Base-by-base conservation (phyloP, 53 echinoderm and acorn worm genomes). In the Pentamera pediparva region DNA sequence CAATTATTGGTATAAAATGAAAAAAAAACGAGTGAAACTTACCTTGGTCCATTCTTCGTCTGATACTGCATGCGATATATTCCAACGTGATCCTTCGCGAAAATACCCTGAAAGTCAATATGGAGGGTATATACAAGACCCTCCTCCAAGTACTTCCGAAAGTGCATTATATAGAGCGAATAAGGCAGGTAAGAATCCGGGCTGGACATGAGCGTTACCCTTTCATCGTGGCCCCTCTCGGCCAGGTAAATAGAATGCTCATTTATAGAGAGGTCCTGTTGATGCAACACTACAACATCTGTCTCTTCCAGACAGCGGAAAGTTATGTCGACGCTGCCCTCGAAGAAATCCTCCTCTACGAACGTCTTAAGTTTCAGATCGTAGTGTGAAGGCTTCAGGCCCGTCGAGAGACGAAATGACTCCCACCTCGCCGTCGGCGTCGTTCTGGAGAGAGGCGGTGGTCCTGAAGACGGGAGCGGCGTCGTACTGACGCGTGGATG, bases 241-340 rank as follows among this genome's bases (percentile, higher is more conserved):
- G 45, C 45, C 18, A 67, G 41, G 8, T 12, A 17, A 21, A 67
- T 67, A 40, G 67, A 40, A 4, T 67, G 7, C 20, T n/a, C 67
- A 29, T 5, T 8, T 3, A 67, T 15, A 4, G 25, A 8, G 0
- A 67, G 45, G 29, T 43, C 31, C 15, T 81, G 63, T 36, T 75
- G 82, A 75, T 92, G 93, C 6, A 92, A 65, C 45, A 92, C 56
- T 30, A 92, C 83, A 45, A 79, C 70, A 13, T 86, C 74, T 25
- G 93, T 92, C 24, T 76, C 37, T 34, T 61, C 43, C 50, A 67
- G 37, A 65, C 93, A 92, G 29, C 32, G 41, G 53, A 92, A 86
- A 27, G 65, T 56, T 33, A 92, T 89, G 32, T 56, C 62, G 45
- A 89, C 78, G 47, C 83, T 82, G 47, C 93, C 93, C 34, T 69